Evolutionary conservation across 2,797 vertebrate genomes (phyloP).

Genomic region (Halcyon badia): DNA sequence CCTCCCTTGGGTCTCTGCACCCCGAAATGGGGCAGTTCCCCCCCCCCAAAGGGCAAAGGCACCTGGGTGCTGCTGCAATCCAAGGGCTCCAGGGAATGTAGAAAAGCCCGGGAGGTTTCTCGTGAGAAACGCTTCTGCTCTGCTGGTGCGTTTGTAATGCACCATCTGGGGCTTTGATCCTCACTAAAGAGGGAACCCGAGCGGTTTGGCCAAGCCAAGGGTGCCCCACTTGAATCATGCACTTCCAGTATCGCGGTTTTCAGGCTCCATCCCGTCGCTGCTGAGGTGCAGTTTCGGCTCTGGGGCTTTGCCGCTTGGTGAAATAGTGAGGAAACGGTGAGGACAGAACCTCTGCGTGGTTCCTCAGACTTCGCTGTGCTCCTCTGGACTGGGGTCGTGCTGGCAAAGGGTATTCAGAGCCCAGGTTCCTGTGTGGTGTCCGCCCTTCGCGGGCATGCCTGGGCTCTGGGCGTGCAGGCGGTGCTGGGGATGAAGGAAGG

Average conservation of each 20-base stretch:
- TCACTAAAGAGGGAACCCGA: not conserved
- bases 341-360: not conserved
- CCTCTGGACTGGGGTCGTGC: not conserved
- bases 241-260: not conserved
- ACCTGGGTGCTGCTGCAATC: not conserved
- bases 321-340: fast-evolving
- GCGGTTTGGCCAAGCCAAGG: not conserved
- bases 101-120: not conserved
- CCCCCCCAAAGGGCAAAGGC: not conserved
- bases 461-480: not conserved
- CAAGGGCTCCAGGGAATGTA: not conserved
- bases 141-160: not conserved
- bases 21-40: not conserved
- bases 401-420: not conserved
- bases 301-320: not conserved
- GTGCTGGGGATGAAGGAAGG: not conserved
- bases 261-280: not conserved
- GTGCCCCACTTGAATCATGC: not conserved
- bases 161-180: not conserved
- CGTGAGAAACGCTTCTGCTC: not conserved
- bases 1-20: not conserved
- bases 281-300: not conserved
- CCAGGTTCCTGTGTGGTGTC: not conserved
- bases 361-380: not conserved
- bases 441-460: not conserved